Conservation (phyloP, 2,113 vertebrate species). For the Sardina pilchardus region DNA sequence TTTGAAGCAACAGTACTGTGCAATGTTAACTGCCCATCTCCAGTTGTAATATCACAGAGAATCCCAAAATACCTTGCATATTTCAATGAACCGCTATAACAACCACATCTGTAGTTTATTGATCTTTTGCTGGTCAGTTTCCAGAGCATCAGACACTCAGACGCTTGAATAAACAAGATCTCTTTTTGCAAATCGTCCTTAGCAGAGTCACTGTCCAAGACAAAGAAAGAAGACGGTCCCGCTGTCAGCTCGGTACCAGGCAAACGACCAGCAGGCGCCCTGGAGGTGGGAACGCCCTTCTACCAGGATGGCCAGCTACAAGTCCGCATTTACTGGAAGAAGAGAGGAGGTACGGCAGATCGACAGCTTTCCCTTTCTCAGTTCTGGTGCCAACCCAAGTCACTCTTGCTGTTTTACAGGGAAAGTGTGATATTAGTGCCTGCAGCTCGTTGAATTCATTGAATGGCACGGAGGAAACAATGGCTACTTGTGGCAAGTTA, state of each 20-base stretch:
- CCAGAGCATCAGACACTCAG: neutral
- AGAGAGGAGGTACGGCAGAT: conserved; percentile 76
- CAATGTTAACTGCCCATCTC: neutral
- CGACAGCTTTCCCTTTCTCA: neutral
- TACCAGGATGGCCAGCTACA: conserved; percentile 90
- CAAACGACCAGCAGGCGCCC: conserved; percentile 73
- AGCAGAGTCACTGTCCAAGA: conserved; percentile 61
- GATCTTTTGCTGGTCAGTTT: conserved; percentile 5
- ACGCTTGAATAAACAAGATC: neutral
- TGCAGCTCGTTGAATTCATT: conserved; percentile 4
- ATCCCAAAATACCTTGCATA: neutral
- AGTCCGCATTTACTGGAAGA: conserved; percentile 94
- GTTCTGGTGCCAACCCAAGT: neutral
- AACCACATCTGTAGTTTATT: conserved; percentile 1
- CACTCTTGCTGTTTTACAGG: neutral
- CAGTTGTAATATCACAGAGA: neutral
- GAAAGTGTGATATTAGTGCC: neutral
- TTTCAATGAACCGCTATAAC: neutral
- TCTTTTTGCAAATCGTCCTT: conserved; percentile 43
- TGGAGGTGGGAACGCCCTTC: conserved; percentile 89
- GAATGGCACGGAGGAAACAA: conserved; percentile 55
- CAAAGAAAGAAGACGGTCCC: conserved; percentile 72
- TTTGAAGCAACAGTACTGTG: conserved; percentile 50
- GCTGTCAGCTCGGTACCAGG: conserved; percentile 65
- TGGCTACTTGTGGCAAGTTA: conserved; percentile 53